These are phyloP conservation scores for Phyto melanocephala DNA, from an alignment of 2,888 invertebrate species.

Conservation along the genomic window DNA sequence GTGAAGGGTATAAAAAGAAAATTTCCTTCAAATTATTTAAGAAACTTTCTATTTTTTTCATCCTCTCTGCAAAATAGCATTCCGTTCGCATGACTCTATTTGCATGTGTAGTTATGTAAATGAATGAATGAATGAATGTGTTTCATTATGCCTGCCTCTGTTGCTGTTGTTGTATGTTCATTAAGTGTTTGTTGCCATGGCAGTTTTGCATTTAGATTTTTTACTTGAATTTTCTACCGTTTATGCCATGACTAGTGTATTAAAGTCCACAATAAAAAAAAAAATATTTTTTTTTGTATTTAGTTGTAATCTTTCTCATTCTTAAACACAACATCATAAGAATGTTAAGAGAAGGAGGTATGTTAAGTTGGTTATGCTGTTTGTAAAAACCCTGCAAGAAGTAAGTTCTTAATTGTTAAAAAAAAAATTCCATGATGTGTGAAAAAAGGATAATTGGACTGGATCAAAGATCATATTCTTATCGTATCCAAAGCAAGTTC, in stretches of 20 bases:
- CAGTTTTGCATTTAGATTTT: constrained; percentile 39
- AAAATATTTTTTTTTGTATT: not conserved
- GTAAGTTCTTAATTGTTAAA: no score
- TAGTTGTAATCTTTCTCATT: not conserved
- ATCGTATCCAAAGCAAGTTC: no score
- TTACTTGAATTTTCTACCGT: not conserved
- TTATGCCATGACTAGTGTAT: not conserved
- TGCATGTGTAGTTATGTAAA: not conserved
- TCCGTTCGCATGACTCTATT: not conserved
- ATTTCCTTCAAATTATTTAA: no score
- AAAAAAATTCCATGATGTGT: no score
- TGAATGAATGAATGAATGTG: not conserved
- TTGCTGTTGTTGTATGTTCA: constrained; percentile 10
- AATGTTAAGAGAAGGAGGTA: no score
- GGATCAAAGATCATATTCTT: no score
- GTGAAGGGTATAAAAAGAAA: no score
- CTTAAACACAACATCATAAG: no score
- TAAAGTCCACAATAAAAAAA: not conserved
- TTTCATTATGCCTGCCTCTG: not conserved
- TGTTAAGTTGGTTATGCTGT: no score
- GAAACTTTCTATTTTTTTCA: not conserved
- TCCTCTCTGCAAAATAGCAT: not conserved
- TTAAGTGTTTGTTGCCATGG: constrained; percentile 61
- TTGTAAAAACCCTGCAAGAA: no score
- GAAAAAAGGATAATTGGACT: no score